A percentile compares a stretch with the other conserved stretches of the same genome.
Evolutionary conservation across 2,888 invertebrate genomes (phyloP).

Genomic region (Diplolepis rosae): DNA sequence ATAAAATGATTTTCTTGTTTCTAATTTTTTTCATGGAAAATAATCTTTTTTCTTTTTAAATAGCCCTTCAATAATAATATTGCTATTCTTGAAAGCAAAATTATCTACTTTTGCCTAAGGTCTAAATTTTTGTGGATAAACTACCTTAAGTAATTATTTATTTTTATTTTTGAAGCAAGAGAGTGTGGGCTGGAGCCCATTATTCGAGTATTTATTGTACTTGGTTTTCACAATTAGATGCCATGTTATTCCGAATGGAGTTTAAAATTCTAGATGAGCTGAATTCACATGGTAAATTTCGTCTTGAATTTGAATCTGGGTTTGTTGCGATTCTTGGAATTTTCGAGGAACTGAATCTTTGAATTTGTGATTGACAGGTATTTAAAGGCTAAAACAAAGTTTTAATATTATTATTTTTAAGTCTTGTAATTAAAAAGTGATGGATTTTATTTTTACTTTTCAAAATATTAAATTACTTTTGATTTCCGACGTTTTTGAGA

Average conservation of each 20-base stretch:
- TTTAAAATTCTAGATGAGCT: constrained; percentile 42
- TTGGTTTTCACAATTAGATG: background rate
- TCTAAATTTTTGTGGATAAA: too few relatives aligned
- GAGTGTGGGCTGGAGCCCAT: background rate
- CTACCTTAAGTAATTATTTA: too few relatives aligned
- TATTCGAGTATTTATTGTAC: background rate
- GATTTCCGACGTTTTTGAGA: constrained; percentile 57
- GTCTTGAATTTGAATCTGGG: constrained; percentile 46
- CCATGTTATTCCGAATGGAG: constrained; percentile 38
- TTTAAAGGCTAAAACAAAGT: background rate
- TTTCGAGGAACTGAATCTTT: constrained; percentile 38
- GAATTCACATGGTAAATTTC: constrained; percentile 39
- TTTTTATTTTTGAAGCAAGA: background rate
- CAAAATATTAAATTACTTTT: constrained; percentile 48
- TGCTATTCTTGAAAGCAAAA: too few relatives aligned
- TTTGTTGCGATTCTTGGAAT: constrained; percentile 47
- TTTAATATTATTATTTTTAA: too few relatives aligned
- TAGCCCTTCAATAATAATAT: too few relatives aligned
- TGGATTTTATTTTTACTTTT: background rate
- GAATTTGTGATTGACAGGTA: background rate
- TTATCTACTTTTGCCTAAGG: too few relatives aligned
- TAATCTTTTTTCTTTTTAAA: too few relatives aligned
- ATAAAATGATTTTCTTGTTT: background rate
- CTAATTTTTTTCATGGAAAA: background rate
- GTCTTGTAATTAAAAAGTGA: constrained; percentile 33